Evolutionary conservation across 2,113 vertebrate species (phyloP).

Genomic region (Eptatretus burgeri): DNA sequence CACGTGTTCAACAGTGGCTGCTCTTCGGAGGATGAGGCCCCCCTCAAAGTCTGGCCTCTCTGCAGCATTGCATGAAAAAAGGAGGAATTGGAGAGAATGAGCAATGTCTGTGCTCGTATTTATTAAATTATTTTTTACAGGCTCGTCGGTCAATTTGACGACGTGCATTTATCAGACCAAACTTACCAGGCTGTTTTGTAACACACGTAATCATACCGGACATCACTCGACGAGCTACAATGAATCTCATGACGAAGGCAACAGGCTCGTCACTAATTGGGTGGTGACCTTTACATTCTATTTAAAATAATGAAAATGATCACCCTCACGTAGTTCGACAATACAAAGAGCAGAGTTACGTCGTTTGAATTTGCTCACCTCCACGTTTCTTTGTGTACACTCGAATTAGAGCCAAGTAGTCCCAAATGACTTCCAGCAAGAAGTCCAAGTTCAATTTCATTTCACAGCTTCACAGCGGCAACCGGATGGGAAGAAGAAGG

Average conservation of each 20-base stretch:
- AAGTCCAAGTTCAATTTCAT: slow-evolving; percentile 95
- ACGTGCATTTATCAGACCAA: not conserved
- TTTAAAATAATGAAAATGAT: too few species aligned
- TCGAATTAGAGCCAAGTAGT: slow-evolving; percentile 72
- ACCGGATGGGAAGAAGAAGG: too few species aligned
- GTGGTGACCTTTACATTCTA: too few species aligned
- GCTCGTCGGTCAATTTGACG: not conserved
- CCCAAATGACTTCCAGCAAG: slow-evolving; percentile 69
- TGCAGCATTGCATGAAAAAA: slow-evolving; percentile 13
- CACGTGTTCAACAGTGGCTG: slow-evolving; percentile 69
- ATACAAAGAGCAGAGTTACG: too few species aligned
- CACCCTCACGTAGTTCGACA: too few species aligned
- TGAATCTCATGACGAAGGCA: too few species aligned
- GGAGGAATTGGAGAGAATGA: not conserved
- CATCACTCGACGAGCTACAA: too few species aligned
- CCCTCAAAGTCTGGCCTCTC: slow-evolving; percentile 79
- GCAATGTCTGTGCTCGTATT: not conserved
- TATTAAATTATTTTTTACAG: not conserved
- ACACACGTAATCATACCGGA: too few species aligned
- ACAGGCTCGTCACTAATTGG: too few species aligned
- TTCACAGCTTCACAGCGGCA: slow-evolving; percentile 31
- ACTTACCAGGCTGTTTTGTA: too few species aligned
- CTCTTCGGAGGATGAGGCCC: slow-evolving; percentile 77
- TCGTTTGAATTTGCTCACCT: slow-evolving; percentile 21
- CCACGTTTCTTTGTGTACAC: slow-evolving; percentile 95